Evolutionary conservation across 1,140 invertebrate species (phyloP).

Genomic region (Drosophila setifemur): DNA sequence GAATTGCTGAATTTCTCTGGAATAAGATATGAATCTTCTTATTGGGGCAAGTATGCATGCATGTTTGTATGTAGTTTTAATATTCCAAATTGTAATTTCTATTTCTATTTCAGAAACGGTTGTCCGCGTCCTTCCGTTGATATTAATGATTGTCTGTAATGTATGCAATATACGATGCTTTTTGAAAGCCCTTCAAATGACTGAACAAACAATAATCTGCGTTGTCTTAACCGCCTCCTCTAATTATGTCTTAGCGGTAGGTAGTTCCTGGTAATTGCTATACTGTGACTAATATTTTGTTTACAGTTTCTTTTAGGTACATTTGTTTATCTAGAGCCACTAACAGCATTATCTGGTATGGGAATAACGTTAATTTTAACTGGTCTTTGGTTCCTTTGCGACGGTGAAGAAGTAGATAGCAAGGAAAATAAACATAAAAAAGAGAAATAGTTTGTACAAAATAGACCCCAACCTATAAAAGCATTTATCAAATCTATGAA

Average conservation of each 20-base stretch:
- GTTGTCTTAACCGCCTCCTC: slow-evolving; percentile 84
- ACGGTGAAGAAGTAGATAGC: slow-evolving; percentile 4
- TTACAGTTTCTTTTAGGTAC: slow-evolving; percentile 65
- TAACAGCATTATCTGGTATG: slow-evolving; percentile 50
- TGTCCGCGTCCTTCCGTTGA: slow-evolving; percentile 62
- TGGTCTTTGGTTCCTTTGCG: slow-evolving; percentile 73
- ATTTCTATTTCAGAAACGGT: slow-evolving; percentile 34
- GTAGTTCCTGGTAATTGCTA: not conserved
- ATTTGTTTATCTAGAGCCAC: slow-evolving; percentile 55
- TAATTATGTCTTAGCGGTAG: slow-evolving; percentile 85
- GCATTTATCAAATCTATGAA: not conserved
- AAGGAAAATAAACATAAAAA: not conserved
- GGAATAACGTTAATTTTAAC: slow-evolving; percentile 64
- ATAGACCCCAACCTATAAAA: not conserved
- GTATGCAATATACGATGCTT: slow-evolving; percentile 84
- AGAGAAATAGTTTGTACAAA: not conserved
- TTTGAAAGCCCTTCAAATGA: slow-evolving; percentile 84
- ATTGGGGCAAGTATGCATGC: slow-evolving; percentile 20
- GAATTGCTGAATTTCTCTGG: slow-evolving; percentile 9
- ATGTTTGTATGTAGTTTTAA: not conserved
- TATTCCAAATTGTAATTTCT: not conserved
- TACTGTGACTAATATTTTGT: not conserved
- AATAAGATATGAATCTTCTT: not conserved
- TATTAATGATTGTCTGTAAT: slow-evolving; percentile 84
- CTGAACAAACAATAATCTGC: slow-evolving; percentile 84